Conservation (phyloP, 2,113 vertebrate species). For the Rhinopomastus cyanomelas region DNA sequence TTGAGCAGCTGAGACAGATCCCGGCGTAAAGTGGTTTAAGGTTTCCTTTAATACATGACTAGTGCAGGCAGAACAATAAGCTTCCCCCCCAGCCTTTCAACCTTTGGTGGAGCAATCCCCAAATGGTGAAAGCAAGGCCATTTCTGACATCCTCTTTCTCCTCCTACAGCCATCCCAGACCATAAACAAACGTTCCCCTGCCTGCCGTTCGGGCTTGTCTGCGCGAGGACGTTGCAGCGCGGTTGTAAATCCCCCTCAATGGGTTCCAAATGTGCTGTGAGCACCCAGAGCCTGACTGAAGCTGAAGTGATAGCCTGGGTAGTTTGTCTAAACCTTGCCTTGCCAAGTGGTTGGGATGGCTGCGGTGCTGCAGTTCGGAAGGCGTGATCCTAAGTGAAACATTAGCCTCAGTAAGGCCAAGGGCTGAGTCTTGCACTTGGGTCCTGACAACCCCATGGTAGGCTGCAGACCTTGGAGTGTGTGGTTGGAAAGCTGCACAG, state of each 20-base stretch:
- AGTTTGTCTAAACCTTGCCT: not conserved
- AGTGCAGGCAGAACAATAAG: conserved; percentile 26
- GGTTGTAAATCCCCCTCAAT: conserved; percentile 60
- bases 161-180: conserved; percentile 16
- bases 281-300: conserved; percentile 20
- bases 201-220: not conserved
- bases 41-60: not conserved
- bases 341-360: not conserved
- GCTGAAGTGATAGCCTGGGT: conserved; percentile 5
- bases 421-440: too few species aligned
- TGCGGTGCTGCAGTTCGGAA: not conserved
- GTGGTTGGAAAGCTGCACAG: too few species aligned
- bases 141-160: conserved; percentile 40
- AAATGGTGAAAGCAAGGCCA: not conserved
- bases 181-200: conserved; percentile 41
- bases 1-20: not conserved
- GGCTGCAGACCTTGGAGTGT: too few species aligned
- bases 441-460: too few species aligned
- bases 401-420: not conserved
- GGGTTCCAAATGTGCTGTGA: conserved; percentile 60
- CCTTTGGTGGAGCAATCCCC: conserved; percentile 7
- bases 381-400: not conserved
- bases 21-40: conserved; percentile 27
- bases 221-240: conserved; percentile 12
- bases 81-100: not conserved